phyloP scores from a whole-genome alignment of 2,113 vertebrate genomes.

The Ammodytes marinus region DNA sequence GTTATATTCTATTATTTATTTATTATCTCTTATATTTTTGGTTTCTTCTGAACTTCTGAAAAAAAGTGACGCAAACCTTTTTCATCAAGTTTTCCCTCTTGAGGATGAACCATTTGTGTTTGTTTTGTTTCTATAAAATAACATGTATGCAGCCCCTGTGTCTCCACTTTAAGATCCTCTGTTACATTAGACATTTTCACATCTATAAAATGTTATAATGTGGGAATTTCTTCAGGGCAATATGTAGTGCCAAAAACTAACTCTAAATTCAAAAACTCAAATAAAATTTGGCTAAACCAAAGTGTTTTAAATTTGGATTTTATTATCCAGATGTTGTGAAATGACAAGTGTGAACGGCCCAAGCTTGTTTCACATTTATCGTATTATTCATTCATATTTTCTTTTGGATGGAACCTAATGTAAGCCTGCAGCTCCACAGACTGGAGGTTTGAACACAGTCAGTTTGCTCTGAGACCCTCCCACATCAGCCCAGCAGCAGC shows the following conservation, averaged over 20 bases:
- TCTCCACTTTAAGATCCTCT: neutral
- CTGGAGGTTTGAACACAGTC: conserved; percentile 22
- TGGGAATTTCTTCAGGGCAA: neutral
- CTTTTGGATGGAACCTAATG: conserved; percentile 16
- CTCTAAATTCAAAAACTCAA: neutral
- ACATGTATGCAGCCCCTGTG: too few relatives aligned
- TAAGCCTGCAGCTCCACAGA: conserved; percentile 41
- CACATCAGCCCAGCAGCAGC: neutral
- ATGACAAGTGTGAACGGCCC: neutral
- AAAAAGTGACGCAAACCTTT: too few relatives aligned
- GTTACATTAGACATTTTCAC: neutral
- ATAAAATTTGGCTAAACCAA: neutral
- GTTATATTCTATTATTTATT: neutral
- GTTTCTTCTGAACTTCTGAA: too few relatives aligned
- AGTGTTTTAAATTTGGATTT: neutral
- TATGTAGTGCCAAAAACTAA: neutral
- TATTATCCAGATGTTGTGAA: neutral
- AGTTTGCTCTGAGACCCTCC: conserved; percentile 19
- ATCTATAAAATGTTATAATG: too few relatives aligned
- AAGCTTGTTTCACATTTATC: neutral
- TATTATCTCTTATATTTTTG: too few relatives aligned
- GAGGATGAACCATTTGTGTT: neutral
- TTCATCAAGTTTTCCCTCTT: neutral
- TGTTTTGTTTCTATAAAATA: too few relatives aligned
- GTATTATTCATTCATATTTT: conserved; percentile 35